Conservation (phyloP, 2,797 vertebrate genomes). For the Pterois miles region DNA sequence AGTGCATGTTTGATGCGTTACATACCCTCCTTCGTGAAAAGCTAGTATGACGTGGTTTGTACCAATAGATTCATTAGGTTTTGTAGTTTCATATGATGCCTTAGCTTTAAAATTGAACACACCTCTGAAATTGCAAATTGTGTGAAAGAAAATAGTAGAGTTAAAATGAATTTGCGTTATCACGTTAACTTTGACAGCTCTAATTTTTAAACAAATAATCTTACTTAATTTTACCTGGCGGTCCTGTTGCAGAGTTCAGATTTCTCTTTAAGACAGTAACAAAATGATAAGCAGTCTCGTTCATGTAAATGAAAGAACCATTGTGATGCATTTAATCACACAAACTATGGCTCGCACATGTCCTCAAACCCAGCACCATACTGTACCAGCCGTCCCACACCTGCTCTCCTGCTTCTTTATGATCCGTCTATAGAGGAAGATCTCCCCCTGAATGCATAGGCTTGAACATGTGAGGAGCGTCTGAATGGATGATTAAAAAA, state of each 20-base stretch:
- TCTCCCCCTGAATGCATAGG: conserved; percentile 59
- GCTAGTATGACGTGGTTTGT: too few relatives aligned
- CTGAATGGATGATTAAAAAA: conserved; percentile 76
- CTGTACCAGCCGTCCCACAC: conserved; percentile 38
- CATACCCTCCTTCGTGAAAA: too few relatives aligned
- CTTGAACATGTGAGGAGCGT: conserved; percentile 68
- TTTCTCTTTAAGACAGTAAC: conserved; percentile 4
- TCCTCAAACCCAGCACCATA: conserved; percentile 6
- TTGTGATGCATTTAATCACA: conserved; percentile 8
- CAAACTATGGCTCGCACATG: conserved; percentile 17
- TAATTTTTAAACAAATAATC: background rate
- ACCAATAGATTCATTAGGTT: too few relatives aligned
- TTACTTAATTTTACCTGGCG: background rate
- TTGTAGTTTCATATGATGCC: too few relatives aligned
- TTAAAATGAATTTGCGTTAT: too few relatives aligned
- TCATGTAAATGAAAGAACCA: conserved; percentile 8
- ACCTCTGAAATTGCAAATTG: too few relatives aligned
- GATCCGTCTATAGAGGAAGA: conserved; percentile 55
- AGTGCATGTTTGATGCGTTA: too few relatives aligned
- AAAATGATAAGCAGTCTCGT: background rate
- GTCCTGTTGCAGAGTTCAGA: background rate
- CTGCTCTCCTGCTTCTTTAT: conserved; percentile 51
- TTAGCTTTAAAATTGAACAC: too few relatives aligned
- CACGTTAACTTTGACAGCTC: background rate
- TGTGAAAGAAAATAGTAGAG: too few relatives aligned